These are phyloP conservation scores for Poeciliopsis presidionis DNA, from an alignment of 2,797 vertebrate genomes.

Conservation along the genomic window DNA sequence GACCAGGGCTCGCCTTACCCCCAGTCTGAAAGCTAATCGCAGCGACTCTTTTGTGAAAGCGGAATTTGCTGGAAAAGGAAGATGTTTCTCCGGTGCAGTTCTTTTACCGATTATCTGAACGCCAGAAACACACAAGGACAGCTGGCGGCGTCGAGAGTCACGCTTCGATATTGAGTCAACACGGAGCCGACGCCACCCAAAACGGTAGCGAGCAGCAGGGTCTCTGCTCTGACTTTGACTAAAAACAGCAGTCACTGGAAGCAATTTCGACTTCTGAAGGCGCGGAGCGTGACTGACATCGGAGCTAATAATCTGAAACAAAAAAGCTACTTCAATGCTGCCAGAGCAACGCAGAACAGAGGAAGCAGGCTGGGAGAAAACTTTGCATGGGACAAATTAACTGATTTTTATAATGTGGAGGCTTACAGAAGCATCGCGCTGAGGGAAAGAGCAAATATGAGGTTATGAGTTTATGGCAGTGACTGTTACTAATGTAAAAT, in stretches of 20 bases:
- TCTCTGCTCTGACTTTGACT: background rate
- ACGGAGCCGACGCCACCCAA: background rate
- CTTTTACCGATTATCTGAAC: background rate
- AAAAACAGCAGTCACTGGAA: slow-evolving; percentile 6
- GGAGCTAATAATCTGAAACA: slow-evolving; percentile 2
- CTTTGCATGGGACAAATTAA: background rate
- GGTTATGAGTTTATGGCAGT: background rate
- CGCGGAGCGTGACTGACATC: slow-evolving; percentile 3
- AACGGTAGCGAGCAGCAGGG: slow-evolving; percentile 1
- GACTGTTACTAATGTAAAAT: background rate
- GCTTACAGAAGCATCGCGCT: background rate
- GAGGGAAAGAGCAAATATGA: background rate
- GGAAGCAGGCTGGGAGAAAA: background rate
- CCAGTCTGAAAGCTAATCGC: slow-evolving; percentile 36
- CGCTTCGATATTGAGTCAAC: background rate
- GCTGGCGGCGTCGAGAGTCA: background rate
- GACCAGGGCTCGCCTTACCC: slow-evolving; percentile 46
- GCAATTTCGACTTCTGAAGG: slow-evolving; percentile 2
- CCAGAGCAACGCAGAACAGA: background rate
- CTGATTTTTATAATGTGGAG: background rate
- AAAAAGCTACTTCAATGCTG: background rate
- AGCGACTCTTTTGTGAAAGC: slow-evolving; percentile 26
- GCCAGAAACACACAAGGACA: background rate
- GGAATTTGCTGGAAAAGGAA: background rate
- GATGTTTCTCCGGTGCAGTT: slow-evolving; percentile 5